These are phyloP conservation scores for Adrianichthys oophorus DNA, from an alignment of 2,797 vertebrate species.

Conservation along the genomic window DNA sequence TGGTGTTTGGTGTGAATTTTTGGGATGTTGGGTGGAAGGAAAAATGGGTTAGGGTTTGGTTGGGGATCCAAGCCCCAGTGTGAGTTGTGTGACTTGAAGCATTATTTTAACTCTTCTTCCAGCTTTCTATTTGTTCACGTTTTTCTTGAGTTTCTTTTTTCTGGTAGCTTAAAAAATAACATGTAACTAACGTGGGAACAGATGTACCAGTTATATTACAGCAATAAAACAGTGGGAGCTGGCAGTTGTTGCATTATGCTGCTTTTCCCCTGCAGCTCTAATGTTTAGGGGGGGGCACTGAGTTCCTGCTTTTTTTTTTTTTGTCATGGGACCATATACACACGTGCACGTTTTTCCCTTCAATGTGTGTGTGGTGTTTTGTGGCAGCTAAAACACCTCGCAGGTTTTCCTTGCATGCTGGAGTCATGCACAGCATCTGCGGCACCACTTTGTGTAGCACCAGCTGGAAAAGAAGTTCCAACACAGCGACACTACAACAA, in stretches of 20 bases:
- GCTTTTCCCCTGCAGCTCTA: constrained; percentile 52
- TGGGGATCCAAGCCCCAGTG: constrained; percentile 53
- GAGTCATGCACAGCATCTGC: constrained; percentile 46
- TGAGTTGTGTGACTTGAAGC: constrained; percentile 57
- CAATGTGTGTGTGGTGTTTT: constrained; percentile 57
- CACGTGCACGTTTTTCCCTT: constrained; percentile 21
- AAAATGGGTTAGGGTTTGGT: constrained; percentile 28
- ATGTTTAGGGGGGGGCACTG: constrained; percentile 58
- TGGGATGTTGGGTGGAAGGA: constrained; percentile 24
- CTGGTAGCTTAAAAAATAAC: constrained; percentile 34
- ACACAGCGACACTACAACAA: constrained; percentile 48
- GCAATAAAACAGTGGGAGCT: constrained; percentile 67
- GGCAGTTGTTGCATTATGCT: constrained; percentile 53
- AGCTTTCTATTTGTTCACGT: constrained; percentile 47
- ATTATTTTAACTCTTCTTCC: constrained; percentile 52
- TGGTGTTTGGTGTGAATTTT: constrained; percentile 25
- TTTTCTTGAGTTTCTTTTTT: constrained; percentile 19
- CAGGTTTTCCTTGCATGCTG: constrained; percentile 74
- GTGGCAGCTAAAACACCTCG: constrained; percentile 73
- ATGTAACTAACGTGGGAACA: constrained; percentile 26
- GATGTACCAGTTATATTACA: constrained; percentile 50
- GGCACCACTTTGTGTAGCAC: constrained; percentile 40
- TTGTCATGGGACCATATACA: constrained; percentile 51
- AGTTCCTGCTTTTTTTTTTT: constrained; percentile 54
- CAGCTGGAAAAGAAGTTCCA: constrained; percentile 32